Evolutionary conservation across 2,113 vertebrate species (phyloP).

Genomic region (Formicarius rufipectus): DNA sequence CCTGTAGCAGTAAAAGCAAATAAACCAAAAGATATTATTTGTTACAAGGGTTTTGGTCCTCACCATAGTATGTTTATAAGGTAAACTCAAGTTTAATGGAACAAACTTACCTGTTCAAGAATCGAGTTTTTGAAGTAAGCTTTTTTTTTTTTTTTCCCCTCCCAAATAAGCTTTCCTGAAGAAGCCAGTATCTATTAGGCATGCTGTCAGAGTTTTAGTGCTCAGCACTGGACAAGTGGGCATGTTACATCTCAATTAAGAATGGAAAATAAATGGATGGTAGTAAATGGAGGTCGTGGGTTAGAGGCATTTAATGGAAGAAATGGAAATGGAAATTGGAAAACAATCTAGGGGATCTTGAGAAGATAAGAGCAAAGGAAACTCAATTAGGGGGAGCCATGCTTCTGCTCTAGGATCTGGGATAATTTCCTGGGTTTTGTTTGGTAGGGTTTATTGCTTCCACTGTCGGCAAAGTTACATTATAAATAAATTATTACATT

Average conservation of each 20-base stretch:
- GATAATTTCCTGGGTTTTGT: slow-evolving; percentile 35
- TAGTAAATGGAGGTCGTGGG: slow-evolving; percentile 53
- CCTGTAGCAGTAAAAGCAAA: background rate
- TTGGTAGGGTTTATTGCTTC: slow-evolving; percentile 20
- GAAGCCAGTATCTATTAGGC: background rate
- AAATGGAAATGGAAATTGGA: slow-evolving; percentile 74
- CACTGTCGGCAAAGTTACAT: background rate
- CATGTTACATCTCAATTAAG: slow-evolving; percentile 69
- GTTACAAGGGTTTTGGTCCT: background rate
- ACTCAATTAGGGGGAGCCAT: slow-evolving; percentile 59
- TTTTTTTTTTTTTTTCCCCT: background rate
- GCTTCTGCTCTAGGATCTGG: background rate
- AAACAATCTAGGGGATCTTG: slow-evolving; percentile 68
- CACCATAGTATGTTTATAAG: background rate
- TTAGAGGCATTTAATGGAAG: slow-evolving; percentile 70
- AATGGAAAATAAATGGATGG: slow-evolving; percentile 58
- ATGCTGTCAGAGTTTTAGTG: background rate
- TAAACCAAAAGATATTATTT: background rate
- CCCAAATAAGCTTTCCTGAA: background rate
- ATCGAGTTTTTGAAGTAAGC: background rate
- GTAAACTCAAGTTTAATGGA: background rate
- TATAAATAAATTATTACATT: slow-evolving; percentile 55
- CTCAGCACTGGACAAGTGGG: slow-evolving; percentile 16
- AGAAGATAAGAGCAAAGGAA: slow-evolving; percentile 55
- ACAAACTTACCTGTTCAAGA: background rate